These are phyloP conservation scores for Oscheius sp. DNA, from an alignment of 1,140 invertebrate species.

Conservation along the genomic window DNA sequence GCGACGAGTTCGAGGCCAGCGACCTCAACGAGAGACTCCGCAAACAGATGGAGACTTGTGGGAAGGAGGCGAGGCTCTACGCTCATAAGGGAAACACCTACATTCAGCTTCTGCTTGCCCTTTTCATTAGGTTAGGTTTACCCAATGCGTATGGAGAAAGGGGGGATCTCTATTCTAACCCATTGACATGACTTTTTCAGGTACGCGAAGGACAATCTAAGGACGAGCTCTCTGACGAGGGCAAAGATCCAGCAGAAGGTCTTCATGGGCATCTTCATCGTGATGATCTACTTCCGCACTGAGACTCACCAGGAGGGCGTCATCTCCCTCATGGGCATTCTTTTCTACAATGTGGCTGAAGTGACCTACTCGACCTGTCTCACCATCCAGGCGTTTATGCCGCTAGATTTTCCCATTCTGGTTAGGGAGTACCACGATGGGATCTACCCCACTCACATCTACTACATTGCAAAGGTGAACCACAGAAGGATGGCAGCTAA, in stretches of 20 bases:
- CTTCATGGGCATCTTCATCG: conserved; percentile 58
- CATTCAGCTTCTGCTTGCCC: background rate
- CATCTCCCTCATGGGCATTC: conserved; percentile 61
- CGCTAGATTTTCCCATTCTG: conserved; percentile 47
- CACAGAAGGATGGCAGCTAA: too few species aligned
- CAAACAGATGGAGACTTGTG: background rate
- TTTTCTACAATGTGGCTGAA: conserved; percentile 59
- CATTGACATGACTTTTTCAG: conserved; percentile 31
- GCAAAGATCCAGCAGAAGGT: conserved; percentile 46
- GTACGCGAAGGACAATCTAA: conserved; percentile 26
- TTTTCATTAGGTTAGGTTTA: background rate
- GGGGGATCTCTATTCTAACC: background rate
- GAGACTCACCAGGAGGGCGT: conserved; percentile 46
- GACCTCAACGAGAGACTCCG: background rate
- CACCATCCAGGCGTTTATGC: conserved; percentile 39
- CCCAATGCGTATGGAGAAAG: too few species aligned
- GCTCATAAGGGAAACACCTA: background rate
- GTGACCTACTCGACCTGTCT: conserved; percentile 42
- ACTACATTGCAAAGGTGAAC: conserved; percentile 19
- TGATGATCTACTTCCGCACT: conserved; percentile 57
- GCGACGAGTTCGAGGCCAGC: conserved; percentile 15
- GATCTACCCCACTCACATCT: conserved; percentile 34
- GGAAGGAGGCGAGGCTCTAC: background rate
- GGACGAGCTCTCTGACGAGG: conserved; percentile 43
- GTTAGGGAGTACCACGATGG: conserved; percentile 37